Percentiles rank a stretch among this genome's conserved stretches.
Evolutionary conservation across 1,140 invertebrate genomes (phyloP).

Genomic region (Orchestia grillus): DNA sequence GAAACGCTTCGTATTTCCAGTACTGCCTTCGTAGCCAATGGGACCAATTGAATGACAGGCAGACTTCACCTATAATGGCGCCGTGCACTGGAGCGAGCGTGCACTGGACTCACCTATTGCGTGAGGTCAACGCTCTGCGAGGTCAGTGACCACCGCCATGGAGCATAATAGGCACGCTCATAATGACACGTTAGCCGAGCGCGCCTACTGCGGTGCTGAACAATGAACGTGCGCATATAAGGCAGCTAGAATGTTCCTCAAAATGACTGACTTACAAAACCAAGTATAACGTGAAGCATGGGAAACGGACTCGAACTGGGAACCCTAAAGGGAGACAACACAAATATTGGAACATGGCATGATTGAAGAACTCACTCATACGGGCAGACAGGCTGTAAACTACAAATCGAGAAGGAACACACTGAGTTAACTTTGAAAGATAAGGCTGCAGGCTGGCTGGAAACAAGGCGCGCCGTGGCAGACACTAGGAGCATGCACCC

Average conservation of each 20-base stretch:
- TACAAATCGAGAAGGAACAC: background rate
- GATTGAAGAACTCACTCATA: background rate
- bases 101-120: background rate
- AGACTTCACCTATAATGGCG: background rate
- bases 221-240: background rate
- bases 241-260: background rate
- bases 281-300: background rate
- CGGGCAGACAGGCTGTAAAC: background rate
- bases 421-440: background rate
- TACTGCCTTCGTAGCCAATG: background rate
- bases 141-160: background rate
- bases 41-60: background rate
- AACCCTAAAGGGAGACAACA: background rate
- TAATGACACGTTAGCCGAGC: background rate
- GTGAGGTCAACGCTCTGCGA: background rate
- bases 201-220: background rate
- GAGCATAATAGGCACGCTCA: background rate
- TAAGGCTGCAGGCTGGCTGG: background rate
- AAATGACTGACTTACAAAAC: background rate
- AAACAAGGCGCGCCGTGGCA: background rate
- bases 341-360: background rate
- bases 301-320: background rate
- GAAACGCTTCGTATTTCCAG: background rate
- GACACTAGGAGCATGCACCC: background rate
- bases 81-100: background rate